Conservation (phyloP, 1,140 invertebrate species). For the Delia radicum region DNA sequence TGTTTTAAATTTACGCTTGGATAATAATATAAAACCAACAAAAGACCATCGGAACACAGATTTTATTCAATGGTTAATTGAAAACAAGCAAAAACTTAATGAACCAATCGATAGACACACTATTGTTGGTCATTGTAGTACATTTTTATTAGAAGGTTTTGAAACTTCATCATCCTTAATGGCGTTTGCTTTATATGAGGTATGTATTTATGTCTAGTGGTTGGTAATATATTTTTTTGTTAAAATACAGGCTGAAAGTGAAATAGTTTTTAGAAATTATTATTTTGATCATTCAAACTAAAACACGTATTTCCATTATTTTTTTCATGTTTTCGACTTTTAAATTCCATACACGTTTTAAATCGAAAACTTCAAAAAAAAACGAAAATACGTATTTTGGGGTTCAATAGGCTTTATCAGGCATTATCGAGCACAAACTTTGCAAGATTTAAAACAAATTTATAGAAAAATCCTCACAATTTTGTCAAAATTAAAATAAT, state of each 20-base stretch:
- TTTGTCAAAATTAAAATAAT: too few species aligned
- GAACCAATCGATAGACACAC: conserved; percentile 24
- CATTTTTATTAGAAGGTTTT: conserved; percentile 43
- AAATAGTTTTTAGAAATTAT: background rate
- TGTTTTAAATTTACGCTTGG: conserved; percentile 1
- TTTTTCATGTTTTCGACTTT: too few species aligned
- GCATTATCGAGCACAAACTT: too few species aligned
- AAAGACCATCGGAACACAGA: background rate
- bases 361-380: too few species aligned
- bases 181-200: conserved; percentile 39
- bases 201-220: too few species aligned
- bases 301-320: background rate
- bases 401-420: too few species aligned
- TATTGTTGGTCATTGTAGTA: conserved; percentile 38
- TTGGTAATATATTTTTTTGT: too few species aligned
- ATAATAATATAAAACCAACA: background rate
- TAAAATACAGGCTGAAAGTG: background rate
- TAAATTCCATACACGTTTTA: too few species aligned
- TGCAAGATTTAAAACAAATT: too few species aligned
- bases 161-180: conserved; percentile 43
- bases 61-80: conserved; percentile 33
- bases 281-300: too few species aligned
- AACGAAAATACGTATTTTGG: too few species aligned
- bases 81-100: background rate
- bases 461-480: too few species aligned